A percentile compares a stretch with the other conserved stretches of the same genome.
Conservation (phyloP, 2,888 invertebrate genomes). For the Catocala sponsa region DNA sequence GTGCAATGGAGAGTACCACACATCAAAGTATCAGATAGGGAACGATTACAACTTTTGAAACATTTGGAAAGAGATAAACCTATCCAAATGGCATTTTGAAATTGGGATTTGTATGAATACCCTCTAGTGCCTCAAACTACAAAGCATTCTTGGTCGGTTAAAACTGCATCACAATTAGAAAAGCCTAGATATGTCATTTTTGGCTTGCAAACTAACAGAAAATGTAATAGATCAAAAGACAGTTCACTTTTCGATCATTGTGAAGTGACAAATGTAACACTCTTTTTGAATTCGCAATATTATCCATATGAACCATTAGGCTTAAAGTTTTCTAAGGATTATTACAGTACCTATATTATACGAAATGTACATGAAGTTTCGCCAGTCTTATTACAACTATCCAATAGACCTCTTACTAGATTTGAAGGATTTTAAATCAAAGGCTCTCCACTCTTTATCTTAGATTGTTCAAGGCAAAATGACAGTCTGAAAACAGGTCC, state of each 20-base stretch:
- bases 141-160: constrained; percentile 57
- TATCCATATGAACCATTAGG: constrained; percentile 50
- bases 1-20: constrained; percentile 29
- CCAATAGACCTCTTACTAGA: constrained; percentile 38
- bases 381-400: constrained; percentile 49
- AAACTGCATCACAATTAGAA: constrained; percentile 58
- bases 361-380: constrained; percentile 44
- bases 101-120: constrained; percentile 67
- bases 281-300: constrained; percentile 50
- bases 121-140: constrained; percentile 57
- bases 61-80: constrained; percentile 51
- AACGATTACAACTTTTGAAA: constrained; percentile 31
- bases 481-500: constrained; percentile 47
- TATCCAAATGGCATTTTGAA: constrained; percentile 56
- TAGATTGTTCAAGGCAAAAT: constrained; percentile 49
- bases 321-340: constrained; percentile 41
- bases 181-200: constrained; percentile 63
- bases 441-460: constrained; percentile 43
- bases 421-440: constrained; percentile 34
- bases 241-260: constrained; percentile 50
- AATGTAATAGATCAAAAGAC: constrained; percentile 33
- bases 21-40: constrained; percentile 34
- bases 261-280: constrained; percentile 58
- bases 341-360: constrained; percentile 48
- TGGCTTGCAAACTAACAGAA: constrained; percentile 21